Conservation (phyloP, 2,113 vertebrate genomes). For the Octodon degus region DNA sequence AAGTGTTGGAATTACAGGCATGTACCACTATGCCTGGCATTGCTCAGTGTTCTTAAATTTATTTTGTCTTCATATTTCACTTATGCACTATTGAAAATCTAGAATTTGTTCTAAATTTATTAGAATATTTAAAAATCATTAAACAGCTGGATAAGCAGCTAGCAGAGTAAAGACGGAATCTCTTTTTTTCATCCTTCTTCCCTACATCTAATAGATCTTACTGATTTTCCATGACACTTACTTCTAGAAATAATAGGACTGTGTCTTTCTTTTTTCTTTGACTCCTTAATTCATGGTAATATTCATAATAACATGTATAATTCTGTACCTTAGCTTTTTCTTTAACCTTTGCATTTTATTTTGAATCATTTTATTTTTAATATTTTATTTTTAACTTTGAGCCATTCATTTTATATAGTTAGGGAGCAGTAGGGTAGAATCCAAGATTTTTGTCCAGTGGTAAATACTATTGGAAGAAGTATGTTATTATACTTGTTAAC, state of each 20-base stretch:
- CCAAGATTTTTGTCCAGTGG: neutral
- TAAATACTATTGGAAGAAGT: neutral
- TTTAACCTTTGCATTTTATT: neutral
- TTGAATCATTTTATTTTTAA: neutral
- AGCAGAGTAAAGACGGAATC: neutral
- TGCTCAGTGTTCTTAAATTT: neutral
- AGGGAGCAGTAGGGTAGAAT: neutral
- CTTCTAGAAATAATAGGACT: neutral
- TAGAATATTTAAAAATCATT: neutral
- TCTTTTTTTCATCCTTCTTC: neutral
- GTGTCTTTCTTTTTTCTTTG: neutral
- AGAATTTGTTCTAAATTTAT: constrained; percentile 18
- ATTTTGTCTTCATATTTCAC: neutral
- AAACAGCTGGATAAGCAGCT: neutral
- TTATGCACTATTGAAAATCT: constrained; percentile 1
- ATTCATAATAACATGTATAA: neutral
- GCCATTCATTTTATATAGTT: neutral
- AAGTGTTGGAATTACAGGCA: neutral
- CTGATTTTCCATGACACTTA: neutral
- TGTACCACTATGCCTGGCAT: neutral
- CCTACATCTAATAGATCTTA: neutral
- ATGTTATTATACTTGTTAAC: neutral
- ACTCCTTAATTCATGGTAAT: neutral
- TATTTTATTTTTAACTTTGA: neutral
- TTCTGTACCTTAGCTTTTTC: neutral